Percentiles rank a stretch among this genome's conserved stretches.
phyloP scores from a whole-genome alignment of 2,797 vertebrate species.

The Agapornis canus region DNA sequence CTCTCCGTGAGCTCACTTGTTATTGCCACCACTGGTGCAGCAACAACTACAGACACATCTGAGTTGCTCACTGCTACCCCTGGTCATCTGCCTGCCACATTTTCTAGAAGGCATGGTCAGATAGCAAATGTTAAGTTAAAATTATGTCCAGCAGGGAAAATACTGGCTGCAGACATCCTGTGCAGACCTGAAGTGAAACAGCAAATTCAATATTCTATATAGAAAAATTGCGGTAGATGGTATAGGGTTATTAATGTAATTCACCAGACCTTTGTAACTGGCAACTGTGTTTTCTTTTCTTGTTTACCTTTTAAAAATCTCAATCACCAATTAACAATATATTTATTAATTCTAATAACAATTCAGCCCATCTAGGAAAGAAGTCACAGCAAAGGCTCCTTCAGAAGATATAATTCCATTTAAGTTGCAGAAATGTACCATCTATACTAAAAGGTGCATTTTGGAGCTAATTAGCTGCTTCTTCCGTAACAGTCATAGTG shows the following conservation, averaged over 20 bases:
- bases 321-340: background rate
- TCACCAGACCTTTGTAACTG: background rate
- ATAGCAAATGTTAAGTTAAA: background rate
- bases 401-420: background rate
- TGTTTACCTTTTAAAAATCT: background rate
- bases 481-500: background rate
- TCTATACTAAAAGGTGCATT: background rate
- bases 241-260: background rate
- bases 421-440: background rate
- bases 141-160: background rate
- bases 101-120: background rate
- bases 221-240: background rate
- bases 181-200: background rate
- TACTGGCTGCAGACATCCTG: background rate
- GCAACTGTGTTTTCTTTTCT: background rate
- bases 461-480: background rate
- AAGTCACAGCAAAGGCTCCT: background rate
- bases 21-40: background rate
- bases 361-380: background rate
- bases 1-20: background rate
- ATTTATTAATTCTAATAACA: background rate
- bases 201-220: background rate
- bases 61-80: background rate
- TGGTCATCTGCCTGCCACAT: background rate
- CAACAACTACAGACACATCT: background rate